Conservation (phyloP, 1,140 invertebrate genomes). For the Solenopsis fugax region DNA sequence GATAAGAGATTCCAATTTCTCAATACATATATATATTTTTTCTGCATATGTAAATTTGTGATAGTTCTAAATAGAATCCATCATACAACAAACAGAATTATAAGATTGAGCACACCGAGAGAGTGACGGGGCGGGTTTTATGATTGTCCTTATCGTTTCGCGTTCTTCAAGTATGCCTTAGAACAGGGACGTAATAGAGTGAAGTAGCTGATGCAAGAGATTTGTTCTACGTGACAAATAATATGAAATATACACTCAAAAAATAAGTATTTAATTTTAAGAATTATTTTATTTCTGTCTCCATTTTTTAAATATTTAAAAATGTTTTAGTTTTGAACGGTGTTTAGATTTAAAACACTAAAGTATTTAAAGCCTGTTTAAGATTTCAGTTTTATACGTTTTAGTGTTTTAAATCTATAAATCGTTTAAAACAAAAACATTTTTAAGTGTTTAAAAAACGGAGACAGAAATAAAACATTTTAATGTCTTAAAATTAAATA, state of each 20-base stretch:
- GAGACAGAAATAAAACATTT: too few species aligned
- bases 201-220: constrained; percentile 5
- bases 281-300: too few species aligned
- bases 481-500: too few species aligned
- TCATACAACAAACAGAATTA: constrained; percentile 12
- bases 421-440: too few species aligned
- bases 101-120: neutral
- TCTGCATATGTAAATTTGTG: constrained; percentile 15
- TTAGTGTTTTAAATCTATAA: too few species aligned
- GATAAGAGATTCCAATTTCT: neutral
- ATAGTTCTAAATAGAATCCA: neutral
- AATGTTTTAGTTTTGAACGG: too few species aligned
- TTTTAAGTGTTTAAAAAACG: too few species aligned
- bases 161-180: neutral
- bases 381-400: too few species aligned
- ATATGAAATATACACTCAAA: neutral
- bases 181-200: neutral
- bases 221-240: neutral
- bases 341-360: too few species aligned
- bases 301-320: too few species aligned
- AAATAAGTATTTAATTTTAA: too few species aligned
- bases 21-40: constrained; percentile 8
- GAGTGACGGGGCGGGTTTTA: constrained; percentile 30
- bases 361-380: too few species aligned
- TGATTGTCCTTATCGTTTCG: constrained; percentile 53